Evolutionary conservation across 2,113 vertebrate genomes (phyloP), one percentile per base, ranked within the genome.

Genomic region (Colossoma macropomum): DNA sequence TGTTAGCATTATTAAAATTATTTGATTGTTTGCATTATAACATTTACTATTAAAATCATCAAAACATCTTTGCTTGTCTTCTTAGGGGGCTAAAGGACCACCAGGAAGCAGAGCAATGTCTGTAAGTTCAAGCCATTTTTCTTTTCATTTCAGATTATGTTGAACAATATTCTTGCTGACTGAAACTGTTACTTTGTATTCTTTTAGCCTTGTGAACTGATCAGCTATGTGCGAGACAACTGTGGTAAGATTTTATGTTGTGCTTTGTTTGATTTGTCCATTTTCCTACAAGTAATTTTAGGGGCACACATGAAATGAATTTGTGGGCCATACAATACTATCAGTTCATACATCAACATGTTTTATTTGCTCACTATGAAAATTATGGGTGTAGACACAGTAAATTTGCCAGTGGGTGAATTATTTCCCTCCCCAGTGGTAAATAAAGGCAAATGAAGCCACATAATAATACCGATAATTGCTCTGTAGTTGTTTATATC

Each of bases 201-300:
- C 28, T 60, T 86, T 41, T 87, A 97, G 96, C 92, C 95, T 77
- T 98, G 97, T 92, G 88, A 97, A 86, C 92, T 98, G 89, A 89
- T 97, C 71, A 90, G 89, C 78, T 95, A 95, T 84, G 89, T 94
- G 41, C 85, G 89, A 82, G 90, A 95, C 85, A 97, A 96, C 89
- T 98, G 97, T 85, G 93, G 95, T 97, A 92, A 96, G 95, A 6
- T 73, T 72, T 48, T 15, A 59, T 27, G 4, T 25, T 74, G 15
- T 12, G 8, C 38, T 63, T 70, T 74, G 12, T 75, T 73, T 41
- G 1, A 9, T 25, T 15, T 63, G 5, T n/a, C 16, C 23, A 25
- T 28, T n/a, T 25, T 21, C 17, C 21, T 66, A 34, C 3, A 69
- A 60, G 50, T 28, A 23, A 48, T 50, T 1, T 10, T 50, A 10